Evolutionary conservation across 2,888 invertebrate species (phyloP).

Genomic region (Hyposoter didymator): DNA sequence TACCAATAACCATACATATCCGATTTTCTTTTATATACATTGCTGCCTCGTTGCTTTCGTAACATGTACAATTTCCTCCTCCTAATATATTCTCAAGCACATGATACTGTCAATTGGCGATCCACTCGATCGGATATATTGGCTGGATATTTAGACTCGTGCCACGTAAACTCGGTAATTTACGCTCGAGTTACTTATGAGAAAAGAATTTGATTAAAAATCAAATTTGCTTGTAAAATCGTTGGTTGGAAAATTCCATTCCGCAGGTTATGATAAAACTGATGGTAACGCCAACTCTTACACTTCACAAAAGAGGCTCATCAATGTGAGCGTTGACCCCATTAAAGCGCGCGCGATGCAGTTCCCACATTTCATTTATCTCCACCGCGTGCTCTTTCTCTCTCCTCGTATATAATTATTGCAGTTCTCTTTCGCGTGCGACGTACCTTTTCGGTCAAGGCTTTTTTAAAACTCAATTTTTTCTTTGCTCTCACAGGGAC

Average conservation of each 20-base stretch:
- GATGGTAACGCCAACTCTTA: neutral
- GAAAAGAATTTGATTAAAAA: neutral
- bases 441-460: neutral
- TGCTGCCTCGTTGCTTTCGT: conserved; percentile 25
- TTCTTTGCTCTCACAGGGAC: neutral
- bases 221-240: neutral
- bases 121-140: conserved; percentile 46
- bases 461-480: conserved; percentile 9
- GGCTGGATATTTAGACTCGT: neutral
- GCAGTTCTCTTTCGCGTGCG: neutral
- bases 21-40: conserved; percentile 19
- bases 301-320: conserved; percentile 14
- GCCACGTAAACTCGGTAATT: neutral
- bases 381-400: neutral
- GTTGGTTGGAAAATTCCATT: neutral
- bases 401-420: conserved; percentile 15
- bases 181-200: neutral
- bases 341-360: conserved; percentile 16
- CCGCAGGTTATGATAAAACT: neutral
- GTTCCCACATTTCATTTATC: conserved; percentile 27
- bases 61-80: neutral
- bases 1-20: conserved; percentile 20
- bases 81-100: conserved; percentile 36
- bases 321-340: conserved; percentile 32
- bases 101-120: conserved; percentile 53